Percentiles rank a stretch among this genome's conserved stretches.
phyloP scores from a whole-genome alignment of 2,113 vertebrate genomes.

The Zosterops japonicus region DNA sequence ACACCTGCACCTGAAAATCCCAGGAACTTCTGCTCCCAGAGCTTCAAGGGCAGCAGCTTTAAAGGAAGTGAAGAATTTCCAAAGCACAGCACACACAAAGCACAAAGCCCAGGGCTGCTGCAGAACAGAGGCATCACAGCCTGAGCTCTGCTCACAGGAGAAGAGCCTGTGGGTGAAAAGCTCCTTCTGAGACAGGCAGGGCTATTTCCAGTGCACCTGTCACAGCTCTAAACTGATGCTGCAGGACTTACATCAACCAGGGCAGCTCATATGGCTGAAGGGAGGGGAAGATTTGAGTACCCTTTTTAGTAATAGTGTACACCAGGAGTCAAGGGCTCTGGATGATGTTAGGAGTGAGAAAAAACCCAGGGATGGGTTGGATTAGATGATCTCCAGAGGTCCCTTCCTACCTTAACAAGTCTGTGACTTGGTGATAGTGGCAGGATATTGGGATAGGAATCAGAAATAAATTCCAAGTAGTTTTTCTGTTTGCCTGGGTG shows the following conservation, averaged over 20 bases:
- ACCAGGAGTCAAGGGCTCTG: not conserved
- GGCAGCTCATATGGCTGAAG: not conserved
- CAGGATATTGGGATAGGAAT: not conserved
- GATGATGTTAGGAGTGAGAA: not conserved
- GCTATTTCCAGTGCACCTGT: not conserved
- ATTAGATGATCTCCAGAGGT: not conserved
- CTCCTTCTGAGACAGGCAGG: not conserved
- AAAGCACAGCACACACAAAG: not conserved
- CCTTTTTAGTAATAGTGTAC: not conserved
- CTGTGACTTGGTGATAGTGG: not conserved
- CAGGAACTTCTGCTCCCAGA: not conserved
- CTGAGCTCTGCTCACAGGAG: not conserved
- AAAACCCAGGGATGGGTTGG: not conserved
- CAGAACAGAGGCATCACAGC: not conserved
- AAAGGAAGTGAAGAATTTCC: not conserved
- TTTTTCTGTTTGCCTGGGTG: not conserved
- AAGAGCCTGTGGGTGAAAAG: not conserved
- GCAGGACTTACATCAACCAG: not conserved
- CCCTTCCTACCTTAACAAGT: not conserved
- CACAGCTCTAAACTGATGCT: not conserved
- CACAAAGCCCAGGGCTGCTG: not conserved
- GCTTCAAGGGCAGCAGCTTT: not conserved
- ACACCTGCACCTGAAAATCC: not conserved
- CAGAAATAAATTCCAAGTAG: not conserved
- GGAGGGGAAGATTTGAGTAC: not conserved